Conservation (phyloP, 1,140 invertebrate genomes). For the Drosophila azteca region DNA sequence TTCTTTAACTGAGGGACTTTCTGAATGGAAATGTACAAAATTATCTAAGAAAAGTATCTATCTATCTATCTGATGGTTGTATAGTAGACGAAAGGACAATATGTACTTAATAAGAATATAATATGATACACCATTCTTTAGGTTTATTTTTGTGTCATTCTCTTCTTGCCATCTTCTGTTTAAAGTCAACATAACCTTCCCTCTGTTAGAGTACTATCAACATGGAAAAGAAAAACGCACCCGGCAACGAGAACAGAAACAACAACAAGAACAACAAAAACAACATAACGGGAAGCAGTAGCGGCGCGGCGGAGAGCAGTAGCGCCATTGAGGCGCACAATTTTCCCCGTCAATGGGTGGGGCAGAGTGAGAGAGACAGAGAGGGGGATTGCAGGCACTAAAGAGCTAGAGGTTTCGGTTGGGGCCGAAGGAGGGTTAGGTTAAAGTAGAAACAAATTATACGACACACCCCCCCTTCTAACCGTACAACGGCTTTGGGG, state of each 20-base stretch:
- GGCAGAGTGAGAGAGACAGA: too few relatives aligned
- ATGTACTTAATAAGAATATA: too few relatives aligned
- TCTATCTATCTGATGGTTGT: too few relatives aligned
- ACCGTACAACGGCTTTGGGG: constrained; percentile 1
- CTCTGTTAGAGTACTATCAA: background rate
- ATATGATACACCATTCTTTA: too few relatives aligned
- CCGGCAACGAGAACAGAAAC: constrained; percentile 17
- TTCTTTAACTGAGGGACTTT: too few relatives aligned
- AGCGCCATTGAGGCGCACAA: constrained; percentile 76
- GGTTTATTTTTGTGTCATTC: too few relatives aligned
- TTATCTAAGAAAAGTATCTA: too few relatives aligned
- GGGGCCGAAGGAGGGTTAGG: constrained; percentile 37
- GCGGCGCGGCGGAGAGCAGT: constrained; percentile 19
- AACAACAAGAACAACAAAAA: constrained; percentile 9
- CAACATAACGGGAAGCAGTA: constrained; percentile 24
- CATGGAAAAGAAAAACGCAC: constrained; percentile 28
- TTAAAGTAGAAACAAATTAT: constrained; percentile 82
- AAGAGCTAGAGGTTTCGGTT: background rate
- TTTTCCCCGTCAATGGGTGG: constrained; percentile 48
- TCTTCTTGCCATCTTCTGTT: too few relatives aligned
- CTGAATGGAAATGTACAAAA: too few relatives aligned
- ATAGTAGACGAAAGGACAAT: too few relatives aligned
- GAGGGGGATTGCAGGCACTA: background rate
- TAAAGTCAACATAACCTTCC: too few relatives aligned
- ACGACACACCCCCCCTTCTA: constrained; percentile 58